A percentile compares a stretch with the other conserved stretches of the same genome.
These are phyloP conservation scores for Drosophila pseudotalamancana DNA, from an alignment of 2,888 invertebrate genomes.

Conservation along the genomic window DNA sequence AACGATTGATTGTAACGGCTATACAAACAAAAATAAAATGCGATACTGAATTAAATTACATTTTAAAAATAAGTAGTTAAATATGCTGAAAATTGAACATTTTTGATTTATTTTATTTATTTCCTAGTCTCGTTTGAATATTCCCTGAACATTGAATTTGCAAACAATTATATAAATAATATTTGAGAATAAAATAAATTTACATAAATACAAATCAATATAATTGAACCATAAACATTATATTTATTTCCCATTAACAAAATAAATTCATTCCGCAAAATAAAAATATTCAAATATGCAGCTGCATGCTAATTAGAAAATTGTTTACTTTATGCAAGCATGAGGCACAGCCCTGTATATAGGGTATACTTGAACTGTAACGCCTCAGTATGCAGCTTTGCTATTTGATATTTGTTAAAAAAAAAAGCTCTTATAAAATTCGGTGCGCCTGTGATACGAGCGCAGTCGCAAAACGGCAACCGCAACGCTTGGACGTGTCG, in stretches of 20 bases:
- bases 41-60: background rate
- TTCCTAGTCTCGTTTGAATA: background rate
- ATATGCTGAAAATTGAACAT: background rate
- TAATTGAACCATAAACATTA: background rate
- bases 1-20: too few species aligned
- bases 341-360: background rate
- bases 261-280: background rate
- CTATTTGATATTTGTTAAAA: slow-evolving; percentile 23
- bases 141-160: background rate
- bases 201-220: background rate
- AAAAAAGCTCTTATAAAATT: slow-evolving; percentile 67
- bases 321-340: background rate
- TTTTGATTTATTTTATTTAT: background rate
- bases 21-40: background rate
- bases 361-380: slow-evolving; percentile 25
- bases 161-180: background rate
- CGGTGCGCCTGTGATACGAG: slow-evolving; percentile 55
- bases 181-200: background rate
- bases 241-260: background rate
- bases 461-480: slow-evolving; percentile 69
- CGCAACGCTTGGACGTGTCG: slow-evolving; percentile 70
- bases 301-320: background rate
- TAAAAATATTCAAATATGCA: background rate
- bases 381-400: slow-evolving; percentile 4
- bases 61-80: too few species aligned